Evolutionary conservation across 2,113 vertebrate genomes (phyloP).

Genomic region (Gallinago paraguaiae): DNA sequence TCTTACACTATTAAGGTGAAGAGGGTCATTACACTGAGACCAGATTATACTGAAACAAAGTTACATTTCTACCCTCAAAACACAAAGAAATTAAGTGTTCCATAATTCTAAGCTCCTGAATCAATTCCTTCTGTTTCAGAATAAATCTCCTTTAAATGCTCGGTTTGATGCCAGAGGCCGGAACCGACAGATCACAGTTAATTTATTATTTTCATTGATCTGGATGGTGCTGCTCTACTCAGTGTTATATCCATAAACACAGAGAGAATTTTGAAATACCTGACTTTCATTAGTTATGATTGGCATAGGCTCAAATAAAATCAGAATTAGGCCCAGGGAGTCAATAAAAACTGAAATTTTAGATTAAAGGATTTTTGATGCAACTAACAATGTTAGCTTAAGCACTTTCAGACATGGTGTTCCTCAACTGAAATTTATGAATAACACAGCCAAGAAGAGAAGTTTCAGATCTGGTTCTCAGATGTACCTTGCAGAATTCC

Average conservation of each 20-base stretch:
- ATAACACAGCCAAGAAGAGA: not conserved
- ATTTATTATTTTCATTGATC: not conserved
- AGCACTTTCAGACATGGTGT: not conserved
- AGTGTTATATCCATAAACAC: not conserved
- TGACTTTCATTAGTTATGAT: not conserved
- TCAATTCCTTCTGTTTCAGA: not conserved
- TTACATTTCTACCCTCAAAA: not conserved
- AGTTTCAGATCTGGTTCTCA: not conserved
- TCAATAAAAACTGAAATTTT: not conserved
- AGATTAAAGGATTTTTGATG: not conserved
- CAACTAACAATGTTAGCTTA: not conserved
- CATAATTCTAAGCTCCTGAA: not conserved
- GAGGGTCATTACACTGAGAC: not conserved
- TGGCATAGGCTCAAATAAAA: not conserved
- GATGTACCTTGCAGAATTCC: not conserved
- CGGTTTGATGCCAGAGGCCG: not conserved
- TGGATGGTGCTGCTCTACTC: not conserved
- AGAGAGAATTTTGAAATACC: not conserved
- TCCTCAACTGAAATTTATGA: not conserved
- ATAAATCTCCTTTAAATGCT: not conserved
- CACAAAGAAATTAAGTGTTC: not conserved
- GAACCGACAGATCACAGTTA: not conserved
- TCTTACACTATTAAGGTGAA: not conserved
- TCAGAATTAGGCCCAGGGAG: not conserved
- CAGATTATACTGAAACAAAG: not conserved